These are phyloP conservation scores for Peucedramus taeniatus DNA, from an alignment of 2,113 vertebrate genomes.

Conservation along the genomic window DNA sequence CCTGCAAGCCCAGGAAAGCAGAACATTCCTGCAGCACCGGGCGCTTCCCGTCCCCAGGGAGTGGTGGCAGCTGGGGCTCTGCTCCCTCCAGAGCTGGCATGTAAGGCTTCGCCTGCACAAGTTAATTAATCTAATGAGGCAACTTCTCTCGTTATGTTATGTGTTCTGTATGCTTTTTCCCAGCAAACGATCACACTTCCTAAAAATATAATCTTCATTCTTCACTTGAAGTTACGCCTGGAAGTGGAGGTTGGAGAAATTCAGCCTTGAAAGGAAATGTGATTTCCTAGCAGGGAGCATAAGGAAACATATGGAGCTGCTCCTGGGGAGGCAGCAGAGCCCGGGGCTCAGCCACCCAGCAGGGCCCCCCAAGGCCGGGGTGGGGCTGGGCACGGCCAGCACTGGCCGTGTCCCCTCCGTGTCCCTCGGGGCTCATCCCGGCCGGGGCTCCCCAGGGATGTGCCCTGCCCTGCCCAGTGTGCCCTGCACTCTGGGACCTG, in stretches of 20 bases:
- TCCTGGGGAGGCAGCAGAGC: not conserved
- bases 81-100: not conserved
- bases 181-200: constrained; percentile 19
- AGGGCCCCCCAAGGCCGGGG: rapidly evolving
- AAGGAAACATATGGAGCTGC: not conserved
- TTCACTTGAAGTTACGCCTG: not conserved
- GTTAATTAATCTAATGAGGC: constrained; percentile 60
- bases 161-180: not conserved
- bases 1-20: rapidly evolving
- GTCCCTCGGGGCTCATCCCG: rapidly evolving
- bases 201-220: constrained; percentile 53
- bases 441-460: rapidly evolving
- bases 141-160: not conserved
- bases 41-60: not conserved
- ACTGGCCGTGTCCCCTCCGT: rapidly evolving
- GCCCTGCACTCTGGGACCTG: rapidly evolving
- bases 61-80: not conserved
- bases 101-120: not conserved
- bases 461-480: rapidly evolving
- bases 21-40: not conserved
- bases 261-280: not conserved
- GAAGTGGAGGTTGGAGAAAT: constrained; percentile 1
- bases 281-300: not conserved
- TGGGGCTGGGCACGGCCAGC: rapidly evolving
- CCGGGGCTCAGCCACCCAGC: not conserved